Evolutionary conservation across 2,113 vertebrate genomes (phyloP).

Genomic region (Candoia aspera): DNA sequence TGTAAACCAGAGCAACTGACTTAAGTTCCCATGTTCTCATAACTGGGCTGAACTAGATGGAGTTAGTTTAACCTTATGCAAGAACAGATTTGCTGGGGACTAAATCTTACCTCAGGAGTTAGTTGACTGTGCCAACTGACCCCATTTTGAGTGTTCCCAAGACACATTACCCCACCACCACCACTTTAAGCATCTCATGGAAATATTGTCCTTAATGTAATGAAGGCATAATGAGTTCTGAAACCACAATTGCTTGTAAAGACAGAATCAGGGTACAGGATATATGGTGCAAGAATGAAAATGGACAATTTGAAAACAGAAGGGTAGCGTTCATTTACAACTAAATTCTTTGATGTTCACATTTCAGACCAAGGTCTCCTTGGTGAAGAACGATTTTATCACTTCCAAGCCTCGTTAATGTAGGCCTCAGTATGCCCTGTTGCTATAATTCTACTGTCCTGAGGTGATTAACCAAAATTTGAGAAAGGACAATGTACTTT

Average conservation of each 20-base stretch:
- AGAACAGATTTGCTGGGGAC: background rate
- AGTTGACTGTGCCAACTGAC: background rate
- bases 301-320: background rate
- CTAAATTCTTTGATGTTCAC: background rate
- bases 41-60: background rate
- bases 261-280: background rate
- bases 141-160: background rate
- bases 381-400: background rate
- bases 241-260: background rate
- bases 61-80: background rate
- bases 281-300: background rate
- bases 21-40: background rate
- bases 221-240: background rate
- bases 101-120: background rate
- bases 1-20: background rate
- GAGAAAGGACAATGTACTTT: background rate
- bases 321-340: background rate
- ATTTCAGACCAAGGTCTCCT: background rate
- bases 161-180: background rate
- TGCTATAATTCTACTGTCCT: background rate
- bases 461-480: background rate
- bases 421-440: background rate
- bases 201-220: background rate
- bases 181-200: background rate
- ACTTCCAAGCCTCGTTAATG: slow-evolving; percentile 42